Evolutionary conservation across 2,888 invertebrate species (phyloP), one percentile per base, ranked within the genome.

Genomic region (Heteropelma amictum): DNA sequence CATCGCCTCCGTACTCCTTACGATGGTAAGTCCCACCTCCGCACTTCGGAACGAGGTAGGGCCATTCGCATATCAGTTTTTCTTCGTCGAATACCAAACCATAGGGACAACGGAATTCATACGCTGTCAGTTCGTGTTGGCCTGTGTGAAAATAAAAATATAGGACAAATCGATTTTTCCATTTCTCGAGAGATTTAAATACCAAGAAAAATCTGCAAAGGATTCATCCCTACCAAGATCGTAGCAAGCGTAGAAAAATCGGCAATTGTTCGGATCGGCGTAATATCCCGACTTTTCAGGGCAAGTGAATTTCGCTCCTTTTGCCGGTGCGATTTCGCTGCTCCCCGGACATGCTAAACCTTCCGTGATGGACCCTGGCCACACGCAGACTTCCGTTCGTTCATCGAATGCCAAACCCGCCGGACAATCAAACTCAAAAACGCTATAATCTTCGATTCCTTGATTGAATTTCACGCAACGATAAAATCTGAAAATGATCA

Each of bases 161-260:
- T n/a, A 1, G 10, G 10, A 19, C 1, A 1, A 40, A 40, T 40
- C 17, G 8, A 40, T 40, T 17, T 3, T 4, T n/a, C 17, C n/a
- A 14, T 5, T 45, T 21, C n/a, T n/a, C n/a, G n/a, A n/a, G n/a
- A n/a, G n/a, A n/a, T n/a, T n/a, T n/a, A n/a, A n/a, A n/a, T n/a
- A n/a, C n/a, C n/a, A n/a, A n/a, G n/a, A n/a, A n/a, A n/a, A n/a
- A n/a, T n/a, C n/a, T n/a, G n/a, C n/a, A n/a, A n/a, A n/a, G n/a
- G n/a, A n/a, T n/a, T 40, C 28, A 92, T 86, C 0, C 91, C 91
- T 91, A 81, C 94, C 93, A 84, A 94, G 93, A 87, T 95, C 94
- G 69, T 94, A 89, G 84, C 95, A 95, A 21, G 95, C 95, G 88
- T 95, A 95, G 92, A 95, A 95, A 94, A 95, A 95, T 69, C 95